These are phyloP conservation scores for Dromiciops gliroides DNA, from an alignment of 2,113 vertebrate species.

Conservation along the genomic window DNA sequence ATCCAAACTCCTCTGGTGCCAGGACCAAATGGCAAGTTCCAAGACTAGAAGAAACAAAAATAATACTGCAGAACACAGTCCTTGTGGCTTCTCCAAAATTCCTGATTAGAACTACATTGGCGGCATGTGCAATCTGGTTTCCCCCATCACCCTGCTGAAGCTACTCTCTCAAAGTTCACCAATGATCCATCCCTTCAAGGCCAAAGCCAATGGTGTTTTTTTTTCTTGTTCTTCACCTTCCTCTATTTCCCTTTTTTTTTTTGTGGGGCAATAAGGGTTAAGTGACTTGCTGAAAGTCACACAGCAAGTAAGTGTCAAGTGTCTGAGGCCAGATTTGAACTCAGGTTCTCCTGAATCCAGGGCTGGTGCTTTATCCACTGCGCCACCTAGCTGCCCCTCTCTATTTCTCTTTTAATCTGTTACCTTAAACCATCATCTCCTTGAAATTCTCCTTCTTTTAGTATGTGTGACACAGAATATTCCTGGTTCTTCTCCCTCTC, in stretches of 20 bases:
- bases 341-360: too few relatives aligned
- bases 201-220: not conserved
- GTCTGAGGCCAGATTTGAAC: too few relatives aligned
- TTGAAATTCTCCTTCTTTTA: not conserved
- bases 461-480: not conserved
- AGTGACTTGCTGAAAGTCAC: too few relatives aligned
- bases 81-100: conserved; percentile 47
- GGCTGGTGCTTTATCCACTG: too few relatives aligned
- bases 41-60: conserved; percentile 74
- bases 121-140: not conserved
- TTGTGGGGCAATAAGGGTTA: too few relatives aligned
- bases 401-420: not conserved
- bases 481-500: not conserved
- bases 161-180: not conserved
- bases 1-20: conserved; percentile 68
- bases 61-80: conserved; percentile 9
- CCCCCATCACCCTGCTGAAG: not conserved
- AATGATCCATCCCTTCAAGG: conserved; percentile 1
- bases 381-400: too few relatives aligned
- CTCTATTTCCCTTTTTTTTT: not conserved
- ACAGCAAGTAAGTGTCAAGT: too few relatives aligned
- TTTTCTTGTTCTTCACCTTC: not conserved
- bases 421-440: not conserved
- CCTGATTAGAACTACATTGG: not conserved
- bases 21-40: conserved; percentile 69